These are phyloP conservation scores for Noturus placidus DNA, from an alignment of 2,113 vertebrate species.

Conservation along the genomic window DNA sequence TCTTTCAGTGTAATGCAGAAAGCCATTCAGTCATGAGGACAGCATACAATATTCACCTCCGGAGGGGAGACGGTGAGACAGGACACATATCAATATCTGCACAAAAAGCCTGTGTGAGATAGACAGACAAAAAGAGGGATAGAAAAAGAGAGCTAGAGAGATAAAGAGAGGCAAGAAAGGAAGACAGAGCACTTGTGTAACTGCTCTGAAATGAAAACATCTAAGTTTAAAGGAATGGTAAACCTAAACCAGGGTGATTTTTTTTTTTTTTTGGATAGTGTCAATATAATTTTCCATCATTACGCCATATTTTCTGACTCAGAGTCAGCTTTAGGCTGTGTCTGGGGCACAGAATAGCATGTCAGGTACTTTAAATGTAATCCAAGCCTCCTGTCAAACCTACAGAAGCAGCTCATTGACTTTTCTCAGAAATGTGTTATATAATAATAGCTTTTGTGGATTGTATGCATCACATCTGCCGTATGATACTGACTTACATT, in stretches of 20 bases:
- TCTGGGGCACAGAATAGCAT: constrained; percentile 29
- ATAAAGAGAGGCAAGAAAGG: background rate
- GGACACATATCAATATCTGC: constrained; percentile 29
- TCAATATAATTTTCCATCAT: constrained; percentile 38
- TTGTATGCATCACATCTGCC: background rate
- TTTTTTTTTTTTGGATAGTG: constrained; percentile 27
- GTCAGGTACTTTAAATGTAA: constrained; percentile 41
- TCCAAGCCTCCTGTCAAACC: constrained; percentile 8
- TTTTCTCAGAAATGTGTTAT: background rate
- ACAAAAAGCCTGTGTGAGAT: constrained; percentile 36
- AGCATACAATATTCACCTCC: constrained; percentile 48
- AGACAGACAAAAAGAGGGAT: constrained; percentile 15
- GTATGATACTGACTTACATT: background rate
- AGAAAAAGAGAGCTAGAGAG: background rate
- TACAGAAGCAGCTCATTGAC: constrained; percentile 11
- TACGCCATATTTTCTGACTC: constrained; percentile 17
- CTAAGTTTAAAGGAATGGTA: constrained; percentile 38
- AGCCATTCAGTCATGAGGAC: constrained; percentile 52
- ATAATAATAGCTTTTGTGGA: background rate
- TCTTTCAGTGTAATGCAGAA: constrained; percentile 51
- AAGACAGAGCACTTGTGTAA: constrained; percentile 11
- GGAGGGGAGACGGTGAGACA: constrained; percentile 5
- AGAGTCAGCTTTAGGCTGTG: constrained; percentile 18
- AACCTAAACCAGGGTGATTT: constrained; percentile 35
- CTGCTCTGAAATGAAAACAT: constrained; percentile 45